These are phyloP conservation scores for Shargacucullia verbasci DNA, from an alignment of 2,888 invertebrate species.

Conservation along the genomic window DNA sequence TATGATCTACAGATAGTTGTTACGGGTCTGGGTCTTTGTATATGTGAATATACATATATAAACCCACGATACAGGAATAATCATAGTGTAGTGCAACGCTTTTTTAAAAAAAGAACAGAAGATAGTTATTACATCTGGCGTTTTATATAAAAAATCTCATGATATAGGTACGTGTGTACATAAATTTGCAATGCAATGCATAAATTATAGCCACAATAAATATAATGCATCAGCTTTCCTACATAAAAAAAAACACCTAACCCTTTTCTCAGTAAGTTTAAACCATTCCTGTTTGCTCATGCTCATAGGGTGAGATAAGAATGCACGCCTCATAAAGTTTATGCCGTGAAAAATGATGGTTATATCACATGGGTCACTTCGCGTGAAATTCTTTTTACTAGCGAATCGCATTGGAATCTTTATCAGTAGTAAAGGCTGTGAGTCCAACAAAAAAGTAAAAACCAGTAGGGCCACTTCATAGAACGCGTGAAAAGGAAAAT, in stretches of 20 bases:
- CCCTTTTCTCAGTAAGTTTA: slow-evolving; percentile 34
- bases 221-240: neutral
- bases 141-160: slow-evolving; percentile 1
- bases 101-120: too few relatives aligned
- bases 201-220: slow-evolving; percentile 13
- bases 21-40: too few relatives aligned
- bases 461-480: slow-evolving; percentile 17
- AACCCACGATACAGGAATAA: too few relatives aligned
- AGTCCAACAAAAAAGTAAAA: neutral
- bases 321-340: slow-evolving; percentile 68
- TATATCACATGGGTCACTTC: slow-evolving; percentile 64
- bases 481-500: neutral
- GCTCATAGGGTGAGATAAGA: slow-evolving; percentile 62
- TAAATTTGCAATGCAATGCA: neutral
- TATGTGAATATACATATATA: too few relatives aligned
- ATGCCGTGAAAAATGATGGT: slow-evolving; percentile 65
- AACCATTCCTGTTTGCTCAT: slow-evolving; percentile 46
- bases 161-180: slow-evolving; percentile 1
- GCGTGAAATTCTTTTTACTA: slow-evolving; percentile 50
- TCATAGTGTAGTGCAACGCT: too few relatives aligned
- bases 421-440: slow-evolving; percentile 31
- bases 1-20: too few relatives aligned
- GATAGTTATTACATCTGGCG: too few relatives aligned
- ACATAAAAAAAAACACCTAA: slow-evolving; percentile 9
- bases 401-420: slow-evolving; percentile 33